Evolutionary conservation across 2,113 vertebrate species (phyloP), one percentile per base, ranked within the genome.

Genomic region (Anseranas semipalmata): DNA sequence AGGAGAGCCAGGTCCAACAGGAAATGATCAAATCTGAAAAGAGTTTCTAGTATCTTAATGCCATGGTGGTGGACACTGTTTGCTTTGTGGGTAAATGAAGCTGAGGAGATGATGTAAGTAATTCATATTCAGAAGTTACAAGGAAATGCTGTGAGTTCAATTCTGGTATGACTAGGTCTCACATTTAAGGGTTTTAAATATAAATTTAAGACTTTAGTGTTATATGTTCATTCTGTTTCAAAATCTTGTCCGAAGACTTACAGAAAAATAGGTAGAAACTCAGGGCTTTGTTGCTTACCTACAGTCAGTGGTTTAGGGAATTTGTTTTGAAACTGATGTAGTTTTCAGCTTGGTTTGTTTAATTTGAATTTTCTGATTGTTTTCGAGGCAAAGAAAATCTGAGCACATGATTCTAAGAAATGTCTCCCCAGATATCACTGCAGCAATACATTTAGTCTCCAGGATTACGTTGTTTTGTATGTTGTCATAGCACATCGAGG

Each of bases 381-480:
- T 84, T 86, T 56, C 75, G 80, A 90, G 60, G 37, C 30, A 84
- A 78, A 90, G n/a, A 81, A 90, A 62, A 33, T 72, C 70, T 78
- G 72, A 46, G 46, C 28, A 24, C 4, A 2, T 59, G 17, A 14
- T 63, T 86, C 46, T 67, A 5, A 53, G 50, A 81, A 82, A 35
- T 35, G 9, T 89, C 28, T 84, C 33, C 32, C 6, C 20, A 46
- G 56, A 87, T 22, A 72, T 79, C 41, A 13, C 45, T 50, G 70
- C 37, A 74, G 78, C 32, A 63, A 27, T 12, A 25, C 3, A 4
- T 81, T 52, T 72, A 33, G 78, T 74, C 35, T 78, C 73, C 80
- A 45, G 59, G 53, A 90, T 93, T 88, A 66, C 19, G 1, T 37
- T 85, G 27, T 48, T 78, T 72, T 82, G 43, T 48, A 28, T 11